phyloP scores from a whole-genome alignment of 2,888 invertebrate species.

The Eupithecia centaureata region DNA sequence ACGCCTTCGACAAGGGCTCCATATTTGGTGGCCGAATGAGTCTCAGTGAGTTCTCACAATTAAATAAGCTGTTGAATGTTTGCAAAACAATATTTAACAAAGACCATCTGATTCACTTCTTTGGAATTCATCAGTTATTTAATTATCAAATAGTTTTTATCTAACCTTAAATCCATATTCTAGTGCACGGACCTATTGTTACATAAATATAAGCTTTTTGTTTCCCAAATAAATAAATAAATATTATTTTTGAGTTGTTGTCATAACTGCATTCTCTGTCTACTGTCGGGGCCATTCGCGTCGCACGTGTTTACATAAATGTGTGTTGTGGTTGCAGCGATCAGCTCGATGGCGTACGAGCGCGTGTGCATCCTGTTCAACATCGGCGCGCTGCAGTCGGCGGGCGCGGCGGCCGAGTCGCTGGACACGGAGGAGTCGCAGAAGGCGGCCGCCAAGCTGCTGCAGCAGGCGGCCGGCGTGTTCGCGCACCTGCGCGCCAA shows the following conservation, averaged over 20 bases:
- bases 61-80: neutral
- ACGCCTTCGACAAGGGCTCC: constrained; percentile 98
- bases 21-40: constrained; percentile 96
- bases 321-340: constrained; percentile 84
- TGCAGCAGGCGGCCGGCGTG: constrained; percentile 96
- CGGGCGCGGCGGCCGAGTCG: constrained; percentile 92
- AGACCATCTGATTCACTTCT: no score
- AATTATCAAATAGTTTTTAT: no score
- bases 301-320: no score
- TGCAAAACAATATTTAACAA: no score
- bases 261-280: no score
- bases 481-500: constrained; percentile 93
- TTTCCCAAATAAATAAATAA: no score
- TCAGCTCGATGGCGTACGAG: constrained; percentile 95
- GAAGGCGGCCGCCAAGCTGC: constrained; percentile 87
- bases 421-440: constrained; percentile 97
- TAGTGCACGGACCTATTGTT: no score
- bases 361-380: constrained; percentile 98
- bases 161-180: no score
- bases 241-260: no score
- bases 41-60: constrained; percentile 87
- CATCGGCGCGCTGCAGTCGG: constrained; percentile 96
- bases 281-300: no score
- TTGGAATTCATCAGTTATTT: no score
- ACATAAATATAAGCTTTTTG: no score